phyloP scores from a whole-genome alignment of 2,888 invertebrate species.

The Anticlea derivata region DNA sequence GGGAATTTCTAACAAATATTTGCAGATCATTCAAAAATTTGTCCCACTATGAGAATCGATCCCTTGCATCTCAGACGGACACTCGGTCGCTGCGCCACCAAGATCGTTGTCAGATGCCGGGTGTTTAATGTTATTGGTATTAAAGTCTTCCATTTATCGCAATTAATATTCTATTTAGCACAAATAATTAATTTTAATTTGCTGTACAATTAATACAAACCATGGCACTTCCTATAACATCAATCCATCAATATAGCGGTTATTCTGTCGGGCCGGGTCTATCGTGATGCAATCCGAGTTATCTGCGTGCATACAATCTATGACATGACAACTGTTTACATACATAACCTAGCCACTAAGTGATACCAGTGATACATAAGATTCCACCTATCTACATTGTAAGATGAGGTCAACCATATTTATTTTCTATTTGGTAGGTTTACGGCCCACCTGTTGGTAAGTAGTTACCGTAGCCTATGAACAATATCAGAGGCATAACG shows the following conservation, averaged over 20 bases:
- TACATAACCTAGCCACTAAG: slow-evolving; percentile 36
- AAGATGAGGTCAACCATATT: slow-evolving; percentile 24
- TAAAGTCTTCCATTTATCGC: background rate
- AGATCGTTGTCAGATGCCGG: too few relatives aligned
- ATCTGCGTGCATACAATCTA: slow-evolving; percentile 50
- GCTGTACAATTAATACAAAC: slow-evolving; percentile 26
- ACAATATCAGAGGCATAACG: too few relatives aligned
- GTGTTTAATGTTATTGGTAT: background rate
- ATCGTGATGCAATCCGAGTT: slow-evolving; percentile 49
- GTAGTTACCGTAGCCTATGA: too few relatives aligned
- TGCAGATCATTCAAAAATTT: too few relatives aligned
- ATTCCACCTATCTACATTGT: slow-evolving; percentile 33
- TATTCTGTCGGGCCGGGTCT: slow-evolving; percentile 36
- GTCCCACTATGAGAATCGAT: too few relatives aligned
- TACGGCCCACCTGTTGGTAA: too few relatives aligned
- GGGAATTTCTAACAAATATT: too few relatives aligned
- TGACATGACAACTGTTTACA: slow-evolving; percentile 52
- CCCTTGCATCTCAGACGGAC: too few relatives aligned
- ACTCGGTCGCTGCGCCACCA: too few relatives aligned
- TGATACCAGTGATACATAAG: slow-evolving; percentile 22
- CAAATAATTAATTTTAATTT: slow-evolving; percentile 26
- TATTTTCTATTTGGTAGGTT: too few relatives aligned
- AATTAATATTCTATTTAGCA: slow-evolving; percentile 9
- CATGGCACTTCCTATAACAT: slow-evolving; percentile 43
- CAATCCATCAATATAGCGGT: slow-evolving; percentile 54